These are phyloP conservation scores for Acrocephalus scirpaceus DNA, from an alignment of 2,797 vertebrate genomes.

Conservation along the genomic window DNA sequence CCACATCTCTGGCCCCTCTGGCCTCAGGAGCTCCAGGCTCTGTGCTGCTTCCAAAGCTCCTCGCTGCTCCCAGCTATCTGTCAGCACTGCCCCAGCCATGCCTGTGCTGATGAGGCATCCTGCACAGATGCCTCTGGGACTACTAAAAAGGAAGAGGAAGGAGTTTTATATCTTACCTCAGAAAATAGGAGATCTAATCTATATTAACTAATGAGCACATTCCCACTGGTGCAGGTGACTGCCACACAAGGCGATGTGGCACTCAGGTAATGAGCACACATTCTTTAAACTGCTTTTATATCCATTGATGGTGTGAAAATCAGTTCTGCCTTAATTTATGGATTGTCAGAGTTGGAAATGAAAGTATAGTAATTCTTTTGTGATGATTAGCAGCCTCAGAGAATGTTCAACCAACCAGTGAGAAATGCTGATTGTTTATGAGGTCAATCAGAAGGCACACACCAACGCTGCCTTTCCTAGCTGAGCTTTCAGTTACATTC, in stretches of 20 bases:
- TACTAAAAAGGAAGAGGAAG: neutral
- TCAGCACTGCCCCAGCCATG: neutral
- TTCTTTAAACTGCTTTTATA: neutral
- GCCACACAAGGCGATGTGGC: neutral
- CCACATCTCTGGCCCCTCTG: neutral
- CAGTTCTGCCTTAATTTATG: neutral
- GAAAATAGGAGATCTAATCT: neutral
- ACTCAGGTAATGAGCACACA: neutral
- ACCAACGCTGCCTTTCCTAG: neutral
- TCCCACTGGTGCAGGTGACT: neutral
- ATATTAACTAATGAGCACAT: neutral
- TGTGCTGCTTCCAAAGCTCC: neutral
- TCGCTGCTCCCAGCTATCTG: neutral
- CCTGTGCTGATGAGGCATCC: neutral
- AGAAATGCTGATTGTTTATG: slow-evolving; percentile 40
- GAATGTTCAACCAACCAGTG: neutral
- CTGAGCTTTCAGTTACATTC: neutral
- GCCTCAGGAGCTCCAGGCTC: neutral
- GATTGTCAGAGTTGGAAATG: neutral
- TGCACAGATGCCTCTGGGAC: neutral
- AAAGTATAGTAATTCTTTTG: slow-evolving; percentile 14
- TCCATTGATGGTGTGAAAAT: neutral
- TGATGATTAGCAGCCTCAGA: slow-evolving; percentile 32
- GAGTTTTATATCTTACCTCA: neutral
- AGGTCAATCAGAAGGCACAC: neutral